phyloP scores from a whole-genome alignment of 2,113 vertebrate species.

The Colistium nudipinnis region DNA sequence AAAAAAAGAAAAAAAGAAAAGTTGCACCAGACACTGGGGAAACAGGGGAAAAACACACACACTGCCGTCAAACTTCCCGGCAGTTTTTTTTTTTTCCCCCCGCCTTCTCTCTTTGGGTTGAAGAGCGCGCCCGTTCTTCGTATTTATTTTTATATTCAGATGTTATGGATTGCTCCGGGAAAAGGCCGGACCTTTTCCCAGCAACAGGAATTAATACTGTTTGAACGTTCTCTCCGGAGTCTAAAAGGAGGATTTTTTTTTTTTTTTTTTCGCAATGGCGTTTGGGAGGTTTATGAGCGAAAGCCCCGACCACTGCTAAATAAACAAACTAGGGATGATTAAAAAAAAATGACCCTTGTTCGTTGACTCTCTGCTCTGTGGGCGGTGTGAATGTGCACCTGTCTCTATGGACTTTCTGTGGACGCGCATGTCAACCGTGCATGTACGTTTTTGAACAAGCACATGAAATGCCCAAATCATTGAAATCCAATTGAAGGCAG shows the following conservation, averaged over 20 bases:
- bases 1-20: conserved; percentile 4
- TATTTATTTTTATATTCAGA: conserved; percentile 84
- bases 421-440: conserved; percentile 5
- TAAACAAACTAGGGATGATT: conserved; percentile 63
- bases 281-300: conserved; percentile 57
- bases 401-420: conserved; percentile 34
- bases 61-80: conserved; percentile 58
- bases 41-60: conserved; percentile 70
- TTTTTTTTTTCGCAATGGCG: conserved; percentile 47
- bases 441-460: no score
- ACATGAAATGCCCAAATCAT: no score
- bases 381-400: conserved; percentile 52
- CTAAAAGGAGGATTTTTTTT: conserved; percentile 60
- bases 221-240: conserved; percentile 67
- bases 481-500: not conserved
- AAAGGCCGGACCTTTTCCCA: conserved; percentile 76
- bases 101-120: conserved; percentile 59
- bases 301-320: conserved; percentile 64
- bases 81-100: conserved; percentile 46
- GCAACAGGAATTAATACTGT: conserved; percentile 79
- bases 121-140: conserved; percentile 47
- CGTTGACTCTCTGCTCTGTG: conserved; percentile 57
- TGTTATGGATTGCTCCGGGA: conserved; percentile 81
- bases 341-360: conserved; percentile 56
- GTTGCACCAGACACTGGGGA: conserved; percentile 37